A percentile compares a stretch with the other conserved stretches of the same genome.
Conservation (phyloP, 2,888 invertebrate species). For the Villa cingulata region DNA sequence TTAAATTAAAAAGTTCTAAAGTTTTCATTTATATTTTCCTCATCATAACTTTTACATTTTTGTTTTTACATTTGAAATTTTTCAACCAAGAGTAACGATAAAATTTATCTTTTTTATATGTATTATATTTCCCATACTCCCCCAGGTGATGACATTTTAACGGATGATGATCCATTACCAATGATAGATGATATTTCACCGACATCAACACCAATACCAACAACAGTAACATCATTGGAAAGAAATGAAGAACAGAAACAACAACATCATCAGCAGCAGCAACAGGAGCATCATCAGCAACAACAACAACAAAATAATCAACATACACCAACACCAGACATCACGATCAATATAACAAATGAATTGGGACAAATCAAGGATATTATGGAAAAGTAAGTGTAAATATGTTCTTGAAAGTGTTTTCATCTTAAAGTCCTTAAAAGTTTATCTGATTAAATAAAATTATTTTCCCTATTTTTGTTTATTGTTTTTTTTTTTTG, state of each 20-base stretch:
- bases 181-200: conserved; percentile 25
- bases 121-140: too few relatives aligned
- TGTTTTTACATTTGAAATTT: background rate
- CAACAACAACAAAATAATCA: conserved; percentile 4
- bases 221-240: conserved; percentile 19
- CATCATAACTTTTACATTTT: background rate
- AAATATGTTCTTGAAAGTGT: background rate
- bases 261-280: conserved; percentile 13
- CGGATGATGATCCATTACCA: conserved; percentile 30
- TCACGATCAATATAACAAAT: conserved; percentile 34
- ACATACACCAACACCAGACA: conserved; percentile 10
- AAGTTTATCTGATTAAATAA: background rate
- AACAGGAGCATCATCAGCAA: conserved; percentile 23
- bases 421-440: background rate
- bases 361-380: conserved; percentile 32
- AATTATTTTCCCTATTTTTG: background rate
- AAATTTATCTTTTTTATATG: too few relatives aligned
- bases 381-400: conserved; percentile 27
- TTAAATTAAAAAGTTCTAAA: too few relatives aligned
- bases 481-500: background rate
- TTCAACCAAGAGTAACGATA: background rate
- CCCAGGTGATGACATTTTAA: conserved; percentile 13
- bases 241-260: conserved; percentile 11
- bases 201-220: too few relatives aligned
- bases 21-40: too few relatives aligned